Base-by-base conservation (phyloP, 2,888 invertebrate species). In the Dermolepida albohirtum region DNA sequence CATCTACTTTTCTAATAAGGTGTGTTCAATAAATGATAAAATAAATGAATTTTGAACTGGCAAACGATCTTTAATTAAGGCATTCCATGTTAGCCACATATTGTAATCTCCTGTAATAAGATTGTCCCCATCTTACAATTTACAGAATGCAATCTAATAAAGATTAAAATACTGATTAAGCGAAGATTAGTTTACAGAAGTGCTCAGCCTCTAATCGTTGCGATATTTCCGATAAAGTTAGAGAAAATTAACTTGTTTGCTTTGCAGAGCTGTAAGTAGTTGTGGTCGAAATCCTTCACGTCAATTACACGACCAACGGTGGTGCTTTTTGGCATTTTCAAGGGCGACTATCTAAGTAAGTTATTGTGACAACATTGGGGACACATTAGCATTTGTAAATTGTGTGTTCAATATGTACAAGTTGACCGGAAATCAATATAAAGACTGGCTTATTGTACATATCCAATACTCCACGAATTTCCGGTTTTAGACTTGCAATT, bases 381-480 rank as follows among this genome's bases (percentile, higher is more conserved):
- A 27, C 14, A 29, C 29, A 43, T 57, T 57, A 57, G 57, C 57
- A 57, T 57, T 57, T 44, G n/a, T 44, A 57, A 29, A 57, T 39
- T 41, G 29, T 27, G 27, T 43, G 51, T 22, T 12, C 12, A 6
- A 43, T 57, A 57, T 64, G 51, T 64, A 64, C 50, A 41, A 43
- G 54, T 47, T 63, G 54, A 63, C 67, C 54, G 63, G 63, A 63
- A 16, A 67, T 67, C 67, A 40, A 63, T 67, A 63, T 67, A 67
- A 63, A 63, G 67, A 59, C 67, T 44, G 62, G 62, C 51, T 52
- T 62, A 50, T 22, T 67, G 67, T 51, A 62, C 51, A 16, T 4
- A 4, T 47, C n/a, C 55, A 16, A 39, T 54, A 10, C 11, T 29
- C n/a, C 1, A 11, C 5, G 11, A n/a, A 54, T 50, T 51, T 51